A percentile compares a stretch with the other conserved stretches of the same genome.
Conservation (phyloP, 1,140 invertebrate species). For the Drosophila navojoa region DNA sequence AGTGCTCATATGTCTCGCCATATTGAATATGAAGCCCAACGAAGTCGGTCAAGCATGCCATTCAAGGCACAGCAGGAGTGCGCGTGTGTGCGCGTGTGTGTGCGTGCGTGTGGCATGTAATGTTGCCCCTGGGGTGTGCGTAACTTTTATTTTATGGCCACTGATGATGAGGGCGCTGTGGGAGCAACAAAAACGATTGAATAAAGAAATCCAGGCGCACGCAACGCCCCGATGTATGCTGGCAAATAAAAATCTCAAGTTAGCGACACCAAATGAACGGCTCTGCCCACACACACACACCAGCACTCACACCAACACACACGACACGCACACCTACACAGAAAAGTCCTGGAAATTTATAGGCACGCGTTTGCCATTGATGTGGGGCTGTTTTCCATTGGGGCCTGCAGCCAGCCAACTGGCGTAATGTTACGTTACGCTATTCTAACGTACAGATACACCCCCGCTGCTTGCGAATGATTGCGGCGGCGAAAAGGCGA, state of each 20-base stretch:
- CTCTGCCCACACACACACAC: slow-evolving; percentile 5
- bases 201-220: slow-evolving; percentile 69
- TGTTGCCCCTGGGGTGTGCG: slow-evolving; percentile 76
- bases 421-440: slow-evolving; percentile 1
- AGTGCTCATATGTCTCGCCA: slow-evolving; percentile 61
- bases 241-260: slow-evolving; percentile 50
- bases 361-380: slow-evolving; percentile 65
- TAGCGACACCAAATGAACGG: slow-evolving; percentile 56
- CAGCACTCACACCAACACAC: not conserved
- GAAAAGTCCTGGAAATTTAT: slow-evolving; percentile 66
- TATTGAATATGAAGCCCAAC: slow-evolving; percentile 57
- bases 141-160: slow-evolving; percentile 83
- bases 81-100: slow-evolving; percentile 22
- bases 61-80: not conserved
- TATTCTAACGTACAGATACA: not conserved
- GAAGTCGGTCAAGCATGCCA: slow-evolving; percentile 66
- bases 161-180: slow-evolving; percentile 75
- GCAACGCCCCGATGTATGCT: slow-evolving; percentile 28
- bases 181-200: slow-evolving; percentile 79
- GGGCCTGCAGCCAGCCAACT: slow-evolving; percentile 11
- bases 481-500: slow-evolving; percentile 51
- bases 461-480: slow-evolving; percentile 15
- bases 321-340: not conserved
- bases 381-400: slow-evolving; percentile 19
- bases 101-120: slow-evolving; percentile 39